These are phyloP conservation scores for Cassiopea xamachana DNA, from an alignment of 30 jellyfish, hydroid and myxozoan species.

Conservation along the genomic window DNA sequence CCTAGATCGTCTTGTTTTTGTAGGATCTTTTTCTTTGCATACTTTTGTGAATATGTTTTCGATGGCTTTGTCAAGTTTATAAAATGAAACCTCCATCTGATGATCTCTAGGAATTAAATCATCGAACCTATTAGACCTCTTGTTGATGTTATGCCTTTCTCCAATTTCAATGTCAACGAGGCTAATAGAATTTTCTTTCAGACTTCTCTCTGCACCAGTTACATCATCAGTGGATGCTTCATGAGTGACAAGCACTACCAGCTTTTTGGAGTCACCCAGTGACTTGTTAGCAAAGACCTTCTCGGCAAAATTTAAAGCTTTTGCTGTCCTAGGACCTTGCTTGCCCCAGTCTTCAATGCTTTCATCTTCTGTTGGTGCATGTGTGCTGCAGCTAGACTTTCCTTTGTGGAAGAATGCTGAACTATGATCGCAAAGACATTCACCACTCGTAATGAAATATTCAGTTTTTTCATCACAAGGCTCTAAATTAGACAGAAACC, in stretches of 20 bases:
- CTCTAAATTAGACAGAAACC: slow-evolving; percentile 70
- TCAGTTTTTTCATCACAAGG: slow-evolving; percentile 96
- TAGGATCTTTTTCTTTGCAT: slow-evolving; percentile 72
- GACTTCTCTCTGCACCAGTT: slow-evolving; percentile 79
- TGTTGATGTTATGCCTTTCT: slow-evolving; percentile 71
- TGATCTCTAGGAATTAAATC: slow-evolving; percentile 84
- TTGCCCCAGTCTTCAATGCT: slow-evolving; percentile 97
- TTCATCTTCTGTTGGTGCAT: slow-evolving; percentile 88
- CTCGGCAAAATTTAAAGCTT: slow-evolving; percentile 87
- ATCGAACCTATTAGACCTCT: slow-evolving; percentile 62
- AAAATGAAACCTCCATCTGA: slow-evolving; percentile 91
- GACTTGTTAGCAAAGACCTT: slow-evolving; percentile 52
- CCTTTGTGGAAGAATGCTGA: slow-evolving; percentile 34
- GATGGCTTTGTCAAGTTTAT: slow-evolving; percentile 84
- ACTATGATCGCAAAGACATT: slow-evolving; percentile 84
- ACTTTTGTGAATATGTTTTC: slow-evolving; percentile 81
- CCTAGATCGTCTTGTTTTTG: slow-evolving; percentile 55
- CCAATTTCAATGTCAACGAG: slow-evolving; percentile 95
- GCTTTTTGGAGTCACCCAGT: slow-evolving; percentile 64
- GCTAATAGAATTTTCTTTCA: slow-evolving; percentile 89
- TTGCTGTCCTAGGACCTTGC: slow-evolving; percentile 97
- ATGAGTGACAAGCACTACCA: slow-evolving; percentile 90
- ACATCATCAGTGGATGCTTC: slow-evolving; percentile 89
- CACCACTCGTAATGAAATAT: slow-evolving; percentile 85
- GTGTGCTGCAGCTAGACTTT: slow-evolving; percentile 82